These are phyloP conservation scores for Cuniculus paca DNA, from an alignment of 2,797 vertebrate species.

Conservation along the genomic window DNA sequence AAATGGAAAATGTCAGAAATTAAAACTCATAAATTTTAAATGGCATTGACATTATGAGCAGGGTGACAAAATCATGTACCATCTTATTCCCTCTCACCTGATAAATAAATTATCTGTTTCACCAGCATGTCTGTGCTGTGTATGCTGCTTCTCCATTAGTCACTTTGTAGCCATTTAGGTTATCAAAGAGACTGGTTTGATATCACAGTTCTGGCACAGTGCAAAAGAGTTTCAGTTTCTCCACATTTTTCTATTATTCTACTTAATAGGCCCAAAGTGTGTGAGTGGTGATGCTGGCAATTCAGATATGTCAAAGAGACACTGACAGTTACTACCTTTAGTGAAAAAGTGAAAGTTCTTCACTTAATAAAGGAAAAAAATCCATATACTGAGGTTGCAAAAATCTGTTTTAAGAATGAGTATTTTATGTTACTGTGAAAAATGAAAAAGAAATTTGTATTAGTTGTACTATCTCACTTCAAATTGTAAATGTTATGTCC, in stretches of 20 bases:
- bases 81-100: too few relatives aligned
- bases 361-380: not conserved
- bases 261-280: not conserved
- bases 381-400: not conserved
- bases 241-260: not conserved
- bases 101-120: not conserved
- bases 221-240: not conserved
- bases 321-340: not conserved
- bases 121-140: not conserved
- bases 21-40: not conserved
- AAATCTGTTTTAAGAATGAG: not conserved
- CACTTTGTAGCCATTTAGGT: not conserved
- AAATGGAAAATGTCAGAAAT: not conserved
- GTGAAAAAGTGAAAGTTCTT: not conserved
- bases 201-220: not conserved
- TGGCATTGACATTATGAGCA: not conserved
- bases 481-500: not conserved
- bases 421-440: not conserved
- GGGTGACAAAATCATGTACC: not conserved
- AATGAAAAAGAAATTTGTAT: not conserved
- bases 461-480: not conserved
- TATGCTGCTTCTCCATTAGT: not conserved
- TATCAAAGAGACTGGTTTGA: not conserved
- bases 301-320: not conserved
- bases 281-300: too few relatives aligned